Base-by-base conservation (phyloP, 2,113 vertebrate species). In the Onychorhynchus coronatus region DNA sequence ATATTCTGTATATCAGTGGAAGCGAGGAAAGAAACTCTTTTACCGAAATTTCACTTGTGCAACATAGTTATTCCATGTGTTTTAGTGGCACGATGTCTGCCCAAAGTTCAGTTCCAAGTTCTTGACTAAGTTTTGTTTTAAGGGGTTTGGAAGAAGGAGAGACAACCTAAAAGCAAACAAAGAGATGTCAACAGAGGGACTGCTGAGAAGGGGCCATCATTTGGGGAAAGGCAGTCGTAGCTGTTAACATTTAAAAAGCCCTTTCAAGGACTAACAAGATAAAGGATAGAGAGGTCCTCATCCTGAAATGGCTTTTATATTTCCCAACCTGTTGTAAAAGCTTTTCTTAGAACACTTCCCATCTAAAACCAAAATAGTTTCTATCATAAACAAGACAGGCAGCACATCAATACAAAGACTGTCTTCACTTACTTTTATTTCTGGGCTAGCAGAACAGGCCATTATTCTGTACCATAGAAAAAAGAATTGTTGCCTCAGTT, bases 241-340 rank as follows among this genome's bases (percentile, higher is more conserved):
- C 94, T 92, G 97, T 94, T 98, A 98, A 97, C 97, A 97, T 97
- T 97, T 98, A 89, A 97, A 98, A 98, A 98, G 95, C 94, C 88
- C 93, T 98, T 98, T 98, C 95, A 98, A 96, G 89, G 91, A 94
- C 96, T 96, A 96, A 93, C 93, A 96, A 97, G 97, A 98, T 97
- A 97, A 98, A 97, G 79, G 85, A 95, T 97, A 97, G 95, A 97
- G 95, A 95, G 94, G 88, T 95, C 94, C 95, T 93, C 83, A 96
- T 95, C 84, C 93, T 94, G 96, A 97, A 98, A 97, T 97, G 97
- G 82, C 94, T 98, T 98, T 98, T 98, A 93, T 97, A 96, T 97
- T 98, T 98, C 97, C 96, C 96, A 98, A 97, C 76, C 89, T 96
- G 41, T 97, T 97, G 93, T 96, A 96, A 98, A 98, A 98, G 96